Evolutionary conservation across 2,797 vertebrate genomes (phyloP).

Genomic region (Acrossocheilus wenchowensis): DNA sequence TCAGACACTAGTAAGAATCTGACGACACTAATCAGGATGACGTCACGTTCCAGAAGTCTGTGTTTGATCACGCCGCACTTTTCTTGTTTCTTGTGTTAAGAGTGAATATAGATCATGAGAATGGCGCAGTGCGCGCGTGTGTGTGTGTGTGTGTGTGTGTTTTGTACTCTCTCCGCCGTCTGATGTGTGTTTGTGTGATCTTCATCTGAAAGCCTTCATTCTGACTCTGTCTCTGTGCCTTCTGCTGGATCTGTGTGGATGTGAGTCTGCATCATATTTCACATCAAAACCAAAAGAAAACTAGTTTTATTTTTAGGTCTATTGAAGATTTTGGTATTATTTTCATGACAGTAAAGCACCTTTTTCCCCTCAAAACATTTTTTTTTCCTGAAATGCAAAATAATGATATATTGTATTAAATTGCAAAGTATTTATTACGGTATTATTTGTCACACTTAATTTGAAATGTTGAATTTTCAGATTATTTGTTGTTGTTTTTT

Average conservation of each 20-base stretch:
- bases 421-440: neutral
- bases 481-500: neutral
- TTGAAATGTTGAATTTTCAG: neutral
- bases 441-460: too few species aligned
- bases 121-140: neutral
- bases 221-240: too few species aligned
- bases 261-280: neutral
- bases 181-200: neutral
- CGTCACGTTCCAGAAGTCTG: neutral
- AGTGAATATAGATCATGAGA: neutral
- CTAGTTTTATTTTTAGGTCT: neutral
- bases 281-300: neutral
- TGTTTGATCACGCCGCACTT: neutral
- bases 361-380: neutral
- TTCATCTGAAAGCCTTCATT: too few species aligned
- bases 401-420: neutral
- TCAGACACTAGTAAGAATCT: neutral
- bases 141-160: too few species aligned
- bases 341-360: neutral
- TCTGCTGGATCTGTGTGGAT: too few species aligned
- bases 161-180: too few species aligned
- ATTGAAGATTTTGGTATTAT: neutral
- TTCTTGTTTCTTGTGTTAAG: neutral
- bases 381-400: neutral
- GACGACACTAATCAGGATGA: too few species aligned